These are phyloP conservation scores for Sialia sialis DNA, from an alignment of 2,113 vertebrate genomes.

Conservation along the genomic window DNA sequence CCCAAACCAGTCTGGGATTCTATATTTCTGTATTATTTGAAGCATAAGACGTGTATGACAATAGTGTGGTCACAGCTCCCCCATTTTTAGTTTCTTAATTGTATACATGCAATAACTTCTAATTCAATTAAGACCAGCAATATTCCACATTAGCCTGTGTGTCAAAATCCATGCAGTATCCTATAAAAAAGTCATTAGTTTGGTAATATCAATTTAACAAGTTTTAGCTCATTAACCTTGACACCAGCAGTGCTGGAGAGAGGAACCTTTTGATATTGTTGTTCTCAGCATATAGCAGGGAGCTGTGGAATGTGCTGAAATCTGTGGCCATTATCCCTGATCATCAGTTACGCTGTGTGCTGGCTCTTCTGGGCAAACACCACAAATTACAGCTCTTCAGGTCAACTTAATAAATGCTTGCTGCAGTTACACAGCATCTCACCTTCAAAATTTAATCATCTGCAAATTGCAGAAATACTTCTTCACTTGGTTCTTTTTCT, in stretches of 20 bases:
- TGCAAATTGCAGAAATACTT: not conserved
- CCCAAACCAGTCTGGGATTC: not conserved
- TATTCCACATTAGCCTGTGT: constrained; percentile 39
- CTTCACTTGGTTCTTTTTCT: not conserved
- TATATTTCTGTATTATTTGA: fast-evolving
- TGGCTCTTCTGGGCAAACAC: not conserved
- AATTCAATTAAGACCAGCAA: constrained; percentile 46
- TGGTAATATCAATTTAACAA: constrained; percentile 60
- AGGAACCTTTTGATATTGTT: constrained; percentile 27
- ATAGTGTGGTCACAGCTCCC: not conserved
- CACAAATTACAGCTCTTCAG: not conserved
- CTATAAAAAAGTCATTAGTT: constrained; percentile 57
- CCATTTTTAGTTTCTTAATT: constrained; percentile 18
- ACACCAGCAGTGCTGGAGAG: constrained; percentile 33
- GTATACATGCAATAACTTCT: constrained; percentile 40
- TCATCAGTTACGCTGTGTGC: not conserved
- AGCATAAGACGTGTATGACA: not conserved
- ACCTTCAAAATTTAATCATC: not conserved
- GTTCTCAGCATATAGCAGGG: not conserved
- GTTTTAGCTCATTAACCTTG: constrained; percentile 66
- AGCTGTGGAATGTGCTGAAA: not conserved
- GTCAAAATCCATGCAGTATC: constrained; percentile 46
- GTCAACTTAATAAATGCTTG: not conserved
- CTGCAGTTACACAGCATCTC: not conserved
- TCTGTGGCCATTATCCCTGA: not conserved